phyloP scores from a whole-genome alignment of 2,113 vertebrate genomes.

The Salvator merianae region DNA sequence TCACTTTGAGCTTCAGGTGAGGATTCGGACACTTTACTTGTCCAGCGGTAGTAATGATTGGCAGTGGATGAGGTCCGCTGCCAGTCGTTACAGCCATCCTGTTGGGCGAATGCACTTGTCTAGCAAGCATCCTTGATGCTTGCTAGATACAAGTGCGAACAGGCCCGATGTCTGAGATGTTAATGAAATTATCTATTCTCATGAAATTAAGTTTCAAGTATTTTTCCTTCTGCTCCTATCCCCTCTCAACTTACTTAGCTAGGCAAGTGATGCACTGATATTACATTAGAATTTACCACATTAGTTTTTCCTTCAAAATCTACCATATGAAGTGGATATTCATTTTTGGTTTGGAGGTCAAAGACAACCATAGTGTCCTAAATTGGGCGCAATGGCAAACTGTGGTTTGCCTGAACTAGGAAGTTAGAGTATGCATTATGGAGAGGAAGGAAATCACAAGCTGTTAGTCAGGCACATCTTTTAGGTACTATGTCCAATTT shows the following conservation, averaged over 20 bases:
- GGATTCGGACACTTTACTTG: no score
- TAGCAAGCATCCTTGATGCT: no score
- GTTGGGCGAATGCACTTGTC: no score
- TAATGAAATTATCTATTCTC: no score
- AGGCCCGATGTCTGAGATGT: no score
- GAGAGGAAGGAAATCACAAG: background rate
- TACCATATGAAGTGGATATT: background rate
- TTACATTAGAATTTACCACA: background rate
- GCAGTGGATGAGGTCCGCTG: no score
- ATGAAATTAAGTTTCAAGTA: background rate
- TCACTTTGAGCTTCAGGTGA: no score
- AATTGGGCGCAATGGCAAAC: background rate
- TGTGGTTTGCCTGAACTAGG: background rate
- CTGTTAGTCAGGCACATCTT: no score
- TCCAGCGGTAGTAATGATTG: no score
- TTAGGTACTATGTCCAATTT: background rate
- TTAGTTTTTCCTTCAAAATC: background rate
- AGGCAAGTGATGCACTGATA: background rate
- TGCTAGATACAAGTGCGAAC: no score
- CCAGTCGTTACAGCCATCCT: no score
- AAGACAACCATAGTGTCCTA: background rate
- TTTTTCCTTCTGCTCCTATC: background rate
- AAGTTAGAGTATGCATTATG: background rate
- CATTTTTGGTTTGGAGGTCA: background rate
- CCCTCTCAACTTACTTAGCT: background rate